Percentiles rank a stretch among this genome's conserved stretches.
These are phyloP conservation scores for Plusia festucae DNA, from an alignment of 2,888 invertebrate genomes.

Conservation along the genomic window DNA sequence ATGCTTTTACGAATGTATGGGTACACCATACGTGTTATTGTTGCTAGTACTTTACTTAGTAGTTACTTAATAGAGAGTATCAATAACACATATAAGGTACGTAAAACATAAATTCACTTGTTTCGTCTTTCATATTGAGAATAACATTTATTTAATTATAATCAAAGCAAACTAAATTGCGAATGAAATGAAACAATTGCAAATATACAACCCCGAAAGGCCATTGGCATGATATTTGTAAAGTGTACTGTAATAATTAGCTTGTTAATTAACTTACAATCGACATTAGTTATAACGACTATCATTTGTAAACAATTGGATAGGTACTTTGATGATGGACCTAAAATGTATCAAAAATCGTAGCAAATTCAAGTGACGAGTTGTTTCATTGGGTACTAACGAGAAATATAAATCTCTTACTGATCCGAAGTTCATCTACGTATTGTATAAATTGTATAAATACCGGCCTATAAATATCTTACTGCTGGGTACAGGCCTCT, in stretches of 20 bases:
- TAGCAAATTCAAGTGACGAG: neutral
- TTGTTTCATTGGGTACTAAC: too few relatives aligned
- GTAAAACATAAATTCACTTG: too few relatives aligned
- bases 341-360: neutral
- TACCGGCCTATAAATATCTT: too few relatives aligned
- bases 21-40: constrained; percentile 27
- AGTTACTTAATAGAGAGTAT: too few relatives aligned
- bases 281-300: constrained; percentile 16
- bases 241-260: constrained; percentile 4
- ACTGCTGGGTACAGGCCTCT: too few relatives aligned
- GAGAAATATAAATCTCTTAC: too few relatives aligned
- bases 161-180: neutral
- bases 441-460: too few relatives aligned
- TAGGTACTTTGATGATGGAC: neutral
- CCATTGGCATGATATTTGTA: neutral
- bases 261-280: constrained; percentile 11
- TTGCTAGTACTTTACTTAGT: constrained; percentile 4
- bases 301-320: neutral
- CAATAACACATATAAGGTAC: too few relatives aligned
- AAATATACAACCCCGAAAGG: neutral
- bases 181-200: neutral
- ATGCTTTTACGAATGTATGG: constrained; percentile 59
- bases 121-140: neutral
- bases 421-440: too few relatives aligned
- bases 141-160: neutral